These are phyloP conservation scores for Chaetorhynchus papuensis DNA, from an alignment of 2,113 vertebrate species.

Conservation along the genomic window DNA sequence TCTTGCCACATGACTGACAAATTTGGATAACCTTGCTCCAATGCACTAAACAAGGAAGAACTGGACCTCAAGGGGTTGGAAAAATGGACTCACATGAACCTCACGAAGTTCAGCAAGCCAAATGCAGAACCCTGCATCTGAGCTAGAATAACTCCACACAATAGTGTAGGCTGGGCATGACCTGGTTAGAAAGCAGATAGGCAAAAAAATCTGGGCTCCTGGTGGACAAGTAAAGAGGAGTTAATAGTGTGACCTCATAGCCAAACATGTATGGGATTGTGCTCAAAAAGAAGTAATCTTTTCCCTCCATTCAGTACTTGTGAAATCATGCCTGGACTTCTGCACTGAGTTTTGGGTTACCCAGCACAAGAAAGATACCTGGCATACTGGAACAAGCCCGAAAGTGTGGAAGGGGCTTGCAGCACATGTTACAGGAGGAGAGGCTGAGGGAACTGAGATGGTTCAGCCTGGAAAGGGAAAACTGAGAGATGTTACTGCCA, in stretches of 20 bases:
- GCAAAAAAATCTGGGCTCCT: background rate
- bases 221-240: background rate
- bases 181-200: background rate
- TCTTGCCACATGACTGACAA: background rate
- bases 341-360: background rate
- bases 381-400: background rate
- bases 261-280: accelerated
- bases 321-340: background rate
- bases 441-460: background rate
- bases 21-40: background rate
- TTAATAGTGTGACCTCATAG: background rate
- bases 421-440: background rate
- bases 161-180: background rate
- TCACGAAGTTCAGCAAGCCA: background rate
- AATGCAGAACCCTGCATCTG: background rate
- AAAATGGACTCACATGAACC: background rate
- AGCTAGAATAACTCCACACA: background rate
- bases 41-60: background rate
- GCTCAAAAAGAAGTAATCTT: background rate
- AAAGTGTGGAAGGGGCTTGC: background rate
- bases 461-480: background rate
- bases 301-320: background rate
- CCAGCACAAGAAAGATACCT: background rate
- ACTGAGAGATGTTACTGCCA: background rate
- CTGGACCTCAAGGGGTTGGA: background rate